These are phyloP conservation scores for Brachyhypopomus occidentalis DNA, from an alignment of 2,113 vertebrate species.

Conservation along the genomic window DNA sequence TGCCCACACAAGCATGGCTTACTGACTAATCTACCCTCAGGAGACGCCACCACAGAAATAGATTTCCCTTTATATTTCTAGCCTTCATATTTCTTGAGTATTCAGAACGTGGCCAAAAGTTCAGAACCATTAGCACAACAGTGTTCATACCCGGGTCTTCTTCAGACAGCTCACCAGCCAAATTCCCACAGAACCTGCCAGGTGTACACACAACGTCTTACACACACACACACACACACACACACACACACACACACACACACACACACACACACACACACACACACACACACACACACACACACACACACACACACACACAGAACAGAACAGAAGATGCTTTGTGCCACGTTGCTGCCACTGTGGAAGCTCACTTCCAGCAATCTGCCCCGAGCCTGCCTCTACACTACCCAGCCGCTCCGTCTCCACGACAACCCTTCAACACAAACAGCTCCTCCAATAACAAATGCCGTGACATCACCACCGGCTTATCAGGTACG, in stretches of 20 bases:
- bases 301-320: too few species aligned
- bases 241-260: neutral
- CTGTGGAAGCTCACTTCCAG: slow-evolving; percentile 23
- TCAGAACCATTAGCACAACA: too few species aligned
- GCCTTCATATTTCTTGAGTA: too few species aligned
- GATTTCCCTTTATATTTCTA: too few species aligned
- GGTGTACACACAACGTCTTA: slow-evolving; percentile 17
- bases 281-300: neutral
- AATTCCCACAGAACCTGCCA: slow-evolving; percentile 46
- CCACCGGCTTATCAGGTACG: slow-evolving; percentile 45
- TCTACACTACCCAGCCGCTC: slow-evolving; percentile 5
- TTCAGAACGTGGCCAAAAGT: too few species aligned
- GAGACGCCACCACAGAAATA: too few species aligned
- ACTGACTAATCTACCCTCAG: too few species aligned
- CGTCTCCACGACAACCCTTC: slow-evolving; percentile 60
- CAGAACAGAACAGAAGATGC: slow-evolving; percentile 59
- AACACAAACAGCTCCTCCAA: slow-evolving; percentile 61
- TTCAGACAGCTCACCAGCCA: neutral
- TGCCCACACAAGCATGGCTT: too few species aligned
- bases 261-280: slow-evolving; percentile 38
- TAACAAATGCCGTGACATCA: slow-evolving; percentile 55
- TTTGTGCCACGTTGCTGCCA: slow-evolving; percentile 58
- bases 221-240: neutral
- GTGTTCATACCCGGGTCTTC: too few species aligned
- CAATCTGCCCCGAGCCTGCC: neutral